Conservation (phyloP, 53 echinoderm and acorn worm genomes). For the Holothuria leucospilota region DNA sequence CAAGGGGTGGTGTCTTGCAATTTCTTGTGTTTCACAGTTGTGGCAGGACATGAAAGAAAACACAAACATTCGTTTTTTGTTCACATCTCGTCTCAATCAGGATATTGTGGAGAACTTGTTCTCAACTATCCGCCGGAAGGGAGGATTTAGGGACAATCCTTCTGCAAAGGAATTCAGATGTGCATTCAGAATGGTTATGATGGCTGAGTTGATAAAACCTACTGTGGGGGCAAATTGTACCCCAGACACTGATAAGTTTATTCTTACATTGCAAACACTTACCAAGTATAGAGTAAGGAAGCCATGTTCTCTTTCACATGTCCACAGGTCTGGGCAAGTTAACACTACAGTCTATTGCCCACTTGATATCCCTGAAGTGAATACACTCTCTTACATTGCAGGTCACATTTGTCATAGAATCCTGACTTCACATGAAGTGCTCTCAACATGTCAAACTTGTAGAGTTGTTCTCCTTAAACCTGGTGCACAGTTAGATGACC, state of each 20-base stretch:
- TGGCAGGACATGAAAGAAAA: conserved; percentile 44
- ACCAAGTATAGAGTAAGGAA: not conserved
- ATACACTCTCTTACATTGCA: too few species aligned
- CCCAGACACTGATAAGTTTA: conserved; percentile 46
- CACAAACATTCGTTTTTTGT: conserved; percentile 13
- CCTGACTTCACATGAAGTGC: conserved; percentile 26
- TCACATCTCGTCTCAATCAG: conserved; percentile 23
- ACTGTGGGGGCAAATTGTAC: conserved; percentile 42
- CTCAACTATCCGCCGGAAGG: conserved; percentile 28
- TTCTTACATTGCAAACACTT: conserved; percentile 25
- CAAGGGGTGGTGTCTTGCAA: conserved; percentile 47
- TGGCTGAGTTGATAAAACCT: conserved; percentile 60
- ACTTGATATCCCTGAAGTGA: too few species aligned
- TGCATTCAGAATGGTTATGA: conserved; percentile 60
- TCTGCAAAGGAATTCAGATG: conserved; percentile 50
- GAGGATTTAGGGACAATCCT: conserved; percentile 61
- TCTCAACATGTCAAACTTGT: conserved; percentile 38
- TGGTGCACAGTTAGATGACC: conserved; percentile 31
- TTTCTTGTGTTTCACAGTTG: conserved; percentile 19
- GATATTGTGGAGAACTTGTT: conserved; percentile 52
- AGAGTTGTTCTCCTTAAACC: conserved; percentile 27
- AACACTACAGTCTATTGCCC: not conserved
- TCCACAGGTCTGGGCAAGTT: conserved; percentile 10
- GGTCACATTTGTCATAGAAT: too few species aligned
- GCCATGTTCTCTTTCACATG: not conserved